Percentiles rank a stretch among this genome's conserved stretches.
These are phyloP conservation scores for Formica selysi DNA, from an alignment of 1,140 invertebrate genomes.

Conservation along the genomic window DNA sequence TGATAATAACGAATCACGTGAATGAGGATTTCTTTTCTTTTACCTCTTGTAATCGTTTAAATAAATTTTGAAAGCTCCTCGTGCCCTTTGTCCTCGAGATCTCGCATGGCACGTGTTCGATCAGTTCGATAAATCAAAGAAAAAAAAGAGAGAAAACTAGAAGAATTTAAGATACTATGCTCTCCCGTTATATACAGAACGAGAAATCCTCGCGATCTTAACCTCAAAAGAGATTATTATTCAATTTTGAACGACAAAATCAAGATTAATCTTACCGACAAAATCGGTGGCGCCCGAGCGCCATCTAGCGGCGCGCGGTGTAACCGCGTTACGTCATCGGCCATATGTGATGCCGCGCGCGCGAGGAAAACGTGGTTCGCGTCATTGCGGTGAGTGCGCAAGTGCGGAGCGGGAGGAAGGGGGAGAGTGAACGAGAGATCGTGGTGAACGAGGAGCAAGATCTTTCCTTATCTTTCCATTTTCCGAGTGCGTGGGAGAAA, in stretches of 20 bases:
- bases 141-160: not conserved
- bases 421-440: constrained; percentile 45
- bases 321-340: not conserved
- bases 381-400: constrained; percentile 53
- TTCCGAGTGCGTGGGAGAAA: not conserved
- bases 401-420: not conserved
- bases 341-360: not conserved
- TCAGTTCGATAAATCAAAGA: not conserved
- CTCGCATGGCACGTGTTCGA: not conserved
- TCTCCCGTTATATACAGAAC: too few species aligned
- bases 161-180: too few species aligned
- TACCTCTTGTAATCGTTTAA: not conserved
- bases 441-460: constrained; percentile 7
- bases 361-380: constrained; percentile 72
- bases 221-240: too few species aligned
- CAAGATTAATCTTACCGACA: not conserved
- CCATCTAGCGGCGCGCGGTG: not conserved
- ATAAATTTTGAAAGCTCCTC: not conserved
- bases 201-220: too few species aligned
- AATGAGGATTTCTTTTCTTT: not conserved
- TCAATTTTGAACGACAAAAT: not conserved
- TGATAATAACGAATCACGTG: not conserved
- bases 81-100: too few species aligned
- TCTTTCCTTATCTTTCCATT: not conserved
- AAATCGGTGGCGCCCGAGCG: not conserved